Conservation (phyloP, 2,888 invertebrate species). For the Dendrolimus pini region DNA sequence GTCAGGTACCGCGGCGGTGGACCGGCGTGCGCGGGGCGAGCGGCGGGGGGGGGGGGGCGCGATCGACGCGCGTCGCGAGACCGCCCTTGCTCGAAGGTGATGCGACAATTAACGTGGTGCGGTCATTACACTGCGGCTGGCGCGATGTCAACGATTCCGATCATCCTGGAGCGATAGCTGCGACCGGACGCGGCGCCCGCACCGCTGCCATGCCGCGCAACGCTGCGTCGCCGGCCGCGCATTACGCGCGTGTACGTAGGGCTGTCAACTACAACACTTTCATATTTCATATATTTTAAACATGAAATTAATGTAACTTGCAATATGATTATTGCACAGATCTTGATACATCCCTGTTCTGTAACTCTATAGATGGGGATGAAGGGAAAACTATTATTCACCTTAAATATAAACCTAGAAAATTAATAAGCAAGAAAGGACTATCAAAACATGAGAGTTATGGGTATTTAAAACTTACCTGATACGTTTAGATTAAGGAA, state of each 20-base stretch:
- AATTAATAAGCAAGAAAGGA: no score
- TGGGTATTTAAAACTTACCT: no score
- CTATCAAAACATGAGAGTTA: no score
- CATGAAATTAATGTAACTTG: not conserved
- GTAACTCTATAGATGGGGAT: no score
- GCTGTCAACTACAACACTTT: slow-evolving; percentile 7
- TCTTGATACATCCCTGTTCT: no score
- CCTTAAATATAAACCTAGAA: no score
- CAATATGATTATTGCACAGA: not conserved
- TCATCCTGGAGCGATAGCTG: slow-evolving; percentile 57
- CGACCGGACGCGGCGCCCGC: slow-evolving; percentile 48
- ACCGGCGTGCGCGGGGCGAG: slow-evolving; percentile 7
- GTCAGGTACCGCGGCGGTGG: slow-evolving; percentile 13
- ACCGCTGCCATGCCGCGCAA: slow-evolving; percentile 30
- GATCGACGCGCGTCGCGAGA: slow-evolving; percentile 35
- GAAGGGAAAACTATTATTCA: no score
- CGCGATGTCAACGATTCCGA: slow-evolving; percentile 72
- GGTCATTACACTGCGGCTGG: slow-evolving; percentile 65
- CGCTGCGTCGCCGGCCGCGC: slow-evolving; percentile 7
- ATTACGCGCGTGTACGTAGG: slow-evolving; percentile 9
- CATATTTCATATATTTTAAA: not conserved
- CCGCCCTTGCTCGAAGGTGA: slow-evolving; percentile 69
- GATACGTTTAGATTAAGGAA: no score
- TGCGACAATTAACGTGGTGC: slow-evolving; percentile 68
- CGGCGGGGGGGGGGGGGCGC: slow-evolving; percentile 12